Conservation (phyloP, 1,140 invertebrate genomes). For the Drosophila teissieri region DNA sequence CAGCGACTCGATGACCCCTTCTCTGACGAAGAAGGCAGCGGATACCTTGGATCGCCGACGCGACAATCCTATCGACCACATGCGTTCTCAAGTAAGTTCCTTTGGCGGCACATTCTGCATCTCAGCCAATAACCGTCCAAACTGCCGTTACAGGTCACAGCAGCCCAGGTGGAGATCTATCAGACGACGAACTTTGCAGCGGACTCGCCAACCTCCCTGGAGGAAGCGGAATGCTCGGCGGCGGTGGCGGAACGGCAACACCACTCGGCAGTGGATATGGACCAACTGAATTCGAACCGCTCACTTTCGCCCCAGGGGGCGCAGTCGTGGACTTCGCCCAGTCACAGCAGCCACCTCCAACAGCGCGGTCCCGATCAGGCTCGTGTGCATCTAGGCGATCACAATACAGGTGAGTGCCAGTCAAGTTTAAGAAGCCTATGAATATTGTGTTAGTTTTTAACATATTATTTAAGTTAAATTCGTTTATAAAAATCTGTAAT, state of each 20-base stretch:
- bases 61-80: constrained; percentile 85
- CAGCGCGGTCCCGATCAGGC: constrained; percentile 84
- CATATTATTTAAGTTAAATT: not conserved
- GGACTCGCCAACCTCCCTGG: constrained; percentile 85
- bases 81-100: constrained; percentile 82
- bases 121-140: not conserved
- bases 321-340: constrained; percentile 86
- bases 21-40: constrained; percentile 85
- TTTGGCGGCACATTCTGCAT: not conserved
- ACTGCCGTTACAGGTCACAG: constrained; percentile 72
- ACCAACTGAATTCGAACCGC: constrained; percentile 84
- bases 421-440: not conserved
- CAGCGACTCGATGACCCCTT: constrained; percentile 84
- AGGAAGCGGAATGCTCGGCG: constrained; percentile 76
- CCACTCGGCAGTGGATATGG: constrained; percentile 84
- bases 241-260: constrained; percentile 82
- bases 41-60: constrained; percentile 85
- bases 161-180: constrained; percentile 87
- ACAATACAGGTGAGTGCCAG: constrained; percentile 78
- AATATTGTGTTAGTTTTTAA: not conserved
- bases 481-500: too few relatives aligned
- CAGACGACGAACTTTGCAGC: constrained; percentile 88
- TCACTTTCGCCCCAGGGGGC: constrained; percentile 87
- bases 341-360: constrained; percentile 80
- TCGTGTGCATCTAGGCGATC: constrained; percentile 86